Evolutionary conservation across 2,888 invertebrate genomes (phyloP).

Genomic region (Epistrophe grossulariae): DNA sequence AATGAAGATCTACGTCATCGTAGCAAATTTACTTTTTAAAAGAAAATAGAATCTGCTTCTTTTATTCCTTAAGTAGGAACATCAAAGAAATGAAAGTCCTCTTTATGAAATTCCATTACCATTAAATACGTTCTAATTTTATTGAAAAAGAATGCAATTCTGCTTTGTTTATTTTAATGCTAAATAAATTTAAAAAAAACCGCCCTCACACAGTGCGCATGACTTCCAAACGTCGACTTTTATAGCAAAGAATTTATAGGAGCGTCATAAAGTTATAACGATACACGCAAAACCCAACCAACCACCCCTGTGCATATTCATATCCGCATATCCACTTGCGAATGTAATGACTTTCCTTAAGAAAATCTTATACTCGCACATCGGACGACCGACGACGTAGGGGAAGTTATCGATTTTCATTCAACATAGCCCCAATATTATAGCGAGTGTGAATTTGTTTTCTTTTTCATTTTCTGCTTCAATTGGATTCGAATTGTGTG

Average conservation of each 20-base stretch:
- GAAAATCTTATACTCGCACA: conserved; percentile 65
- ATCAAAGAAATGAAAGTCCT: conserved; percentile 8
- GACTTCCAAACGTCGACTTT: conserved; percentile 25
- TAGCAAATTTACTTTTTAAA: not conserved
- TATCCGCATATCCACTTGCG: conserved; percentile 27
- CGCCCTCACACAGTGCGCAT: conserved; percentile 54
- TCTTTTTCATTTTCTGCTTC: conserved; percentile 62
- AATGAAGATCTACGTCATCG: not conserved
- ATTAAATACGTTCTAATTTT: not conserved
- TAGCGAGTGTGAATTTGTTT: conserved; percentile 70
- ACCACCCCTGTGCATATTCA: conserved; percentile 33
- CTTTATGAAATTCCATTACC: not conserved
- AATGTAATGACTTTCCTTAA: conserved; percentile 59
- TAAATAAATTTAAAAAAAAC: conserved; percentile 35
- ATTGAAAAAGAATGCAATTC: not conserved
- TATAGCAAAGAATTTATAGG: conserved; percentile 60
- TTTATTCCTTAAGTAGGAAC: not conserved
- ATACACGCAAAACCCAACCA: conserved; percentile 40
- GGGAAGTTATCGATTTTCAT: conserved; percentile 74
- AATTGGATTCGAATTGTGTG: conserved; percentile 34
- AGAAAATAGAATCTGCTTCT: not conserved
- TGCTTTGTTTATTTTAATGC: not conserved
- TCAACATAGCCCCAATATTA: conserved; percentile 55
- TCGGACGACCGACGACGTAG: conserved; percentile 23
- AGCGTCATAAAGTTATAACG: conserved; percentile 13